Evolutionary conservation across 2,797 vertebrate species (phyloP).

Genomic region (Hippocampus kuda): DNA sequence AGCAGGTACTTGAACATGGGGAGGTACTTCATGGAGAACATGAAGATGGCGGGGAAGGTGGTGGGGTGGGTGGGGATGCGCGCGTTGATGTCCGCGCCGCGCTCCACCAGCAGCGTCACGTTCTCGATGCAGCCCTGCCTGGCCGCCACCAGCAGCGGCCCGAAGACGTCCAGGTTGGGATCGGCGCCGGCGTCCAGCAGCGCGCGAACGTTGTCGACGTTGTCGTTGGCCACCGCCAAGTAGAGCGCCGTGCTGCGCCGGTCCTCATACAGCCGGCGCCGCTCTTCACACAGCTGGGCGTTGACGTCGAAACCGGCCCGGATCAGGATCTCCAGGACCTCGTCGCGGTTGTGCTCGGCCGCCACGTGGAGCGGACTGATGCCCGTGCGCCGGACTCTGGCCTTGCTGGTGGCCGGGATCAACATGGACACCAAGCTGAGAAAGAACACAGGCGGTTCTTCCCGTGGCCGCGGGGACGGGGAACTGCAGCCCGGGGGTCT

Average conservation of each 20-base stretch:
- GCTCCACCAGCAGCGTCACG: constrained; percentile 75
- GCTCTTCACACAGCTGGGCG: constrained; percentile 70
- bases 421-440: constrained; percentile 81
- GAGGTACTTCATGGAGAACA: constrained; percentile 88
- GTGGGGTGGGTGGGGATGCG: constrained; percentile 79
- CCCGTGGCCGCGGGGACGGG: background rate
- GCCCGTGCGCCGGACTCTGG: constrained; percentile 74
- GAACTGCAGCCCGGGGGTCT: too few species aligned
- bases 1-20: constrained; percentile 82
- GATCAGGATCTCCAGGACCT: constrained; percentile 76
- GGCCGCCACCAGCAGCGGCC: constrained; percentile 80
- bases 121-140: constrained; percentile 73
- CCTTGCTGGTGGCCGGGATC: constrained; percentile 77
- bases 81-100: constrained; percentile 81
- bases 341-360: constrained; percentile 76
- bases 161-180: constrained; percentile 82
- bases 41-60: constrained; percentile 81
- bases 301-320: constrained; percentile 82
- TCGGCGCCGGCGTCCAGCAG: constrained; percentile 79
- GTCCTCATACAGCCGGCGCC: constrained; percentile 79
- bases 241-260: constrained; percentile 79
- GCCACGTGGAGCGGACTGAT: constrained; percentile 91
- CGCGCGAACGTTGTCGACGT: constrained; percentile 67
- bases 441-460: background rate
- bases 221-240: constrained; percentile 82